phyloP scores from a whole-genome alignment of 2,113 vertebrate genomes.

The Carassius auratus region DNA sequence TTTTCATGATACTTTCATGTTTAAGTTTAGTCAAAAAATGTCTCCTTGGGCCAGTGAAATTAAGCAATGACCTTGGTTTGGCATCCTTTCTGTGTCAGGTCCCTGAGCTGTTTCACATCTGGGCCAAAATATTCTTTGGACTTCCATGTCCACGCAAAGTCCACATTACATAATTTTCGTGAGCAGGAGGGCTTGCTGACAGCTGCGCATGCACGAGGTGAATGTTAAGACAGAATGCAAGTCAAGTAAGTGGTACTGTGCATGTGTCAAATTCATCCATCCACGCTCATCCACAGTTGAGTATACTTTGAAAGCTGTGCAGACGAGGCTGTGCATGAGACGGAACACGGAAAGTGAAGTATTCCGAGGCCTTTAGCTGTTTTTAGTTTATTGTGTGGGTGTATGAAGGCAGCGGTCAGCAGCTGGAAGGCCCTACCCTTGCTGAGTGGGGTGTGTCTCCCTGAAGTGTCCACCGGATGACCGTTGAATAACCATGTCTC shows the following conservation, averaged over 20 bases:
- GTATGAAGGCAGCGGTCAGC: slow-evolving; percentile 44
- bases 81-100: not conserved
- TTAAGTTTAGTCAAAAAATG: not conserved
- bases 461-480: slow-evolving; percentile 5
- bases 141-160: too few relatives aligned
- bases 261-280: too few relatives aligned
- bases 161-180: too few relatives aligned
- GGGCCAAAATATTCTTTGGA: not conserved
- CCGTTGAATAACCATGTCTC: not conserved
- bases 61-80: not conserved
- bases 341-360: too few relatives aligned
- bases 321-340: too few relatives aligned
- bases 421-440: slow-evolving; percentile 39
- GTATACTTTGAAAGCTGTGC: too few relatives aligned
- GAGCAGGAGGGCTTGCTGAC: too few relatives aligned
- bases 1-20: not conserved
- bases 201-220: too few relatives aligned
- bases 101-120: slow-evolving; percentile 43
- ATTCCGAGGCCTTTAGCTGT: not conserved
- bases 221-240: too few relatives aligned
- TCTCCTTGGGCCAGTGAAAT: not conserved
- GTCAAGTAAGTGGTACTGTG: too few relatives aligned
- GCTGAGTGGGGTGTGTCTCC: slow-evolving; percentile 20
- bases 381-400: slow-evolving; percentile 46
- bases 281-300: too few relatives aligned